Base-by-base conservation (phyloP, 2,888 invertebrate genomes). In the Synergus gifuensis region DNA sequence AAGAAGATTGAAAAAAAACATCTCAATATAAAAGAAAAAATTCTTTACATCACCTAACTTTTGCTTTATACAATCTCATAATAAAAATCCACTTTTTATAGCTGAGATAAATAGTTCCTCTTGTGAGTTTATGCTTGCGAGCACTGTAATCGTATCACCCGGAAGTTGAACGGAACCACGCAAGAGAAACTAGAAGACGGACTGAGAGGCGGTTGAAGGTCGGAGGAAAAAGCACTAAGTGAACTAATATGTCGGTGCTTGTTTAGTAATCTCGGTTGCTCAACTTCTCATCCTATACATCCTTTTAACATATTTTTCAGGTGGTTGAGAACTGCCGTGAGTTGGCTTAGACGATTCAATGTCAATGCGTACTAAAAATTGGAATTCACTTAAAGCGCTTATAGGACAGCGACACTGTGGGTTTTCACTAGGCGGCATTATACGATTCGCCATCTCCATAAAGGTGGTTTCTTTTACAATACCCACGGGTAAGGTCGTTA, bases 401-500 rank as follows among this genome's bases (percentile, higher is more conserved):
- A 73, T 54, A 40, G 49, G n/a, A 73, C 28, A 54, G 73, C 73
- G 54, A 73, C 54, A 73, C 73, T n/a, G 62, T 44, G 62, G 28
- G 42, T 76, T 76, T 76, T n/a, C 42, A 76, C 28, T 76, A 36
- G 42, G 42, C 76, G 46, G 76, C 62, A 76, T 73, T 73, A 76
- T 76, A 63, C 62, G 76, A 76, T 42, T 63, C 62, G n/a, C 62
- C 16, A 76, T 76, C 62, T 76, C 76, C 44, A 76, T 60, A 76
- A 76, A 76, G 76, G 76, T 46, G 62, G 60, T 62, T 76, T 76
- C 76, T 76, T 62, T 76, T 76, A 63, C 76, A 44, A 63, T 77
- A 46, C 64, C 63, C 46, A 49, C 36, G 40, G 49, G 78, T 77
- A 78, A 83, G 73, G 81, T 85, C 84, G 86, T 87, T 83, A 86